Conservation (phyloP, 2,797 vertebrate species). For the Scarus forsteni region DNA sequence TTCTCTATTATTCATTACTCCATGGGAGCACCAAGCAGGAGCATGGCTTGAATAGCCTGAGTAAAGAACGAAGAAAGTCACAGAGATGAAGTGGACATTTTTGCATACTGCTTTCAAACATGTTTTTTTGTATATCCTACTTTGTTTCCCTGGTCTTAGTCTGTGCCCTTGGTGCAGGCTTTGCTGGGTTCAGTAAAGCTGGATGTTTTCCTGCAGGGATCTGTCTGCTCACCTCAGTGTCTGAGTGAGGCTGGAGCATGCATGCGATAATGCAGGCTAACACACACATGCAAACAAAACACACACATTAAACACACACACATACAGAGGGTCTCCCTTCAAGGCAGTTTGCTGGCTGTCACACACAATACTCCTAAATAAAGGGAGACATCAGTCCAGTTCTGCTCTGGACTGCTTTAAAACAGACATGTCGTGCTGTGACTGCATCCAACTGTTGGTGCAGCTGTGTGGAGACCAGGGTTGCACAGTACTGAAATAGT, state of each 20-base stretch:
- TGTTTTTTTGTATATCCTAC: neutral
- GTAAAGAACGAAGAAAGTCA: conserved; percentile 30
- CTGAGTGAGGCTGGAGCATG: conserved; percentile 28
- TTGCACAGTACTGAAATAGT: too few relatives aligned
- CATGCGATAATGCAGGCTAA: conserved; percentile 35
- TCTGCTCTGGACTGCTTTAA: conserved; percentile 20
- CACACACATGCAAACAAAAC: neutral
- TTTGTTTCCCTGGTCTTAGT: neutral
- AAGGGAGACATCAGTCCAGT: conserved; percentile 9
- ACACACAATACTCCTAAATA: conserved; percentile 29
- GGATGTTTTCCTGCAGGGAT: conserved; percentile 43
- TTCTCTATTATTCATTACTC: conserved; percentile 85
- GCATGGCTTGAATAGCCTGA: conserved; percentile 37
- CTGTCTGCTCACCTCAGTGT: conserved; percentile 59
- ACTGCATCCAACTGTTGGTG: conserved; percentile 12
- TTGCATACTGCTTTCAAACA: neutral
- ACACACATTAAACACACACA: neutral
- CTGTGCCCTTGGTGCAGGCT: conserved; percentile 23
- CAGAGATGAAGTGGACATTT: conserved; percentile 17
- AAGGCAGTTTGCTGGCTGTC: conserved; percentile 56
- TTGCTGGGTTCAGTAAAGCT: conserved; percentile 10
- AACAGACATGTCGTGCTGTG: conserved; percentile 7
- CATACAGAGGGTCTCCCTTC: conserved; percentile 26
- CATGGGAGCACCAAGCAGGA: conserved; percentile 61
- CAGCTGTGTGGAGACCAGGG: neutral